phyloP scores from a whole-genome alignment of 1,140 invertebrate genomes.

The Akabosia matsudoensis region DNA sequence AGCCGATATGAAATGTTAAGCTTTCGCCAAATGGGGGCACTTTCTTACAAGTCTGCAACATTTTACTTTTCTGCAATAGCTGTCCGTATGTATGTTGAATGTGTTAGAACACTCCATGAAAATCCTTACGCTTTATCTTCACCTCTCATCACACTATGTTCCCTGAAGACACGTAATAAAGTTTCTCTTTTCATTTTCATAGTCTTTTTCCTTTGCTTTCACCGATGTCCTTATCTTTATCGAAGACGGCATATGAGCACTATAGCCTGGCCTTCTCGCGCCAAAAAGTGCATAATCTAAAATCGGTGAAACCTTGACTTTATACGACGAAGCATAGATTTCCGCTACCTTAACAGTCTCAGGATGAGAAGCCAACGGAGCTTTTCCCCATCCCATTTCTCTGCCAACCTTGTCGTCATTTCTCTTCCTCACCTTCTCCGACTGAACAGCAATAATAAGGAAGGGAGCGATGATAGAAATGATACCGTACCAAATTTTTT shows the following conservation, averaged over 20 bases:
- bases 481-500: background rate
- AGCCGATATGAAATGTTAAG: no score
- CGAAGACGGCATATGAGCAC: no score
- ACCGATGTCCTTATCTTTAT: background rate
- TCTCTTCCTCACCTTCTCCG: background rate
- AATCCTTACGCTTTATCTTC: background rate
- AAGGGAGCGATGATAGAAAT: background rate
- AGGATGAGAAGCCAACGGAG: background rate
- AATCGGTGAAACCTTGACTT: no score
- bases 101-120: background rate
- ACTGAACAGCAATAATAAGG: background rate
- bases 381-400: background rate
- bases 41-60: background rate
- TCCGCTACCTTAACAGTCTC: no score
- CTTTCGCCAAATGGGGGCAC: no score
- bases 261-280: no score
- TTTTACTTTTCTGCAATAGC: background rate
- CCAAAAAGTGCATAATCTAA: background rate
- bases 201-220: background rate
- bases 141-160: background rate
- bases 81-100: background rate
- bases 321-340: no score
- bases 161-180: conserved; percentile 9
- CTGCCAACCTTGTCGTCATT: background rate
- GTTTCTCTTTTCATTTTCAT: background rate